Base-by-base conservation (phyloP, 2,888 invertebrate genomes). In the Trachelus stipa region DNA sequence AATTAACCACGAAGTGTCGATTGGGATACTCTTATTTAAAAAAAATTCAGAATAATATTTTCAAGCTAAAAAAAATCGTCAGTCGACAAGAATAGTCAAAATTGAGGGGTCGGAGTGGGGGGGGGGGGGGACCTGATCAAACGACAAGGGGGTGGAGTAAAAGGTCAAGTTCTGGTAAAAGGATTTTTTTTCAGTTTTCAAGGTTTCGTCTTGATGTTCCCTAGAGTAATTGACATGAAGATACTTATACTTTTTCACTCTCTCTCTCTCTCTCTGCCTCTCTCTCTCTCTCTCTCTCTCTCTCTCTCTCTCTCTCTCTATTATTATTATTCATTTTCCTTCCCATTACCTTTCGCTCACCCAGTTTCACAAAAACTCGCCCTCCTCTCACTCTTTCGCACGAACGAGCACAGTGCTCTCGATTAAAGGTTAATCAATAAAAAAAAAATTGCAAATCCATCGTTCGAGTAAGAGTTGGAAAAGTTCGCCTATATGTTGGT, bases 191-290 rank as follows among this genome's bases (percentile, higher is more conserved):
- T 84, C 82, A 81, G 74, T 76, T 77, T 79, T 77, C 79, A 73
- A 79, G 34, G 79, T 79, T 79, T 77, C 79, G 76, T 73, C 81
- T 82, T 79, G 88, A 94, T 95, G 95, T 95, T 95, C 95, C 95
- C 95, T 95, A 95, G 94, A 95, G 93, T 95, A 95, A 95, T 95
- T 95, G 95, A 95, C 95, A 95, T 95, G 94, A 95, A 95, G 94
- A 94, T 94, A 94, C 92, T 94, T 94, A 92, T 79, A 83, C 91
- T 88, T 73, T 81, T 81, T 77, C 78, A 79, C 80, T 81, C 82
- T 79, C 82, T 77, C 80, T 80, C 76, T 83, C 37, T 37, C 35
- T 73, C 11, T 56, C 23, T 30, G 12, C 12, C 12, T 35, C 12
- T 12, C 33, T 33, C 40, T 40, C 40, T 40, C 40, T 15, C 23